A percentile compares a stretch with the other conserved stretches of the same genome.
These are phyloP conservation scores for Pinna nobilis DNA, from an alignment of 1,140 invertebrate genomes.

Conservation along the genomic window DNA sequence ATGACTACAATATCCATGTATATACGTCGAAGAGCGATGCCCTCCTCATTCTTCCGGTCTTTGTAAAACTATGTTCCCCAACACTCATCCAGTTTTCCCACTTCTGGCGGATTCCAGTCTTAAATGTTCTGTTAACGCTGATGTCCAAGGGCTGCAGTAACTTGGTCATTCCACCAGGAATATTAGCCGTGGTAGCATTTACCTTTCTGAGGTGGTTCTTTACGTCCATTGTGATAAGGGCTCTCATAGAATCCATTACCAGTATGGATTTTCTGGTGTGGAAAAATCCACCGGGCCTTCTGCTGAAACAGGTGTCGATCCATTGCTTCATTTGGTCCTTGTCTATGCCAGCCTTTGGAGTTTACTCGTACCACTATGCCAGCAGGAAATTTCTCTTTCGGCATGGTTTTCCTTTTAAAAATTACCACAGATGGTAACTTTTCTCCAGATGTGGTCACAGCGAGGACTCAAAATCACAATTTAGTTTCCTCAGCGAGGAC, in stretches of 20 bases:
- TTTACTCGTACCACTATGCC: conserved; percentile 38
- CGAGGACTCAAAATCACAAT: too few relatives aligned
- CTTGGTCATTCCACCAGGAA: conserved; percentile 55
- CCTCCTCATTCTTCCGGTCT: conserved; percentile 2
- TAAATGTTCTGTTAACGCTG: conserved; percentile 60
- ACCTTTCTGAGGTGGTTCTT: conserved; percentile 2
- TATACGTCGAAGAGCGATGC: conserved; percentile 5
- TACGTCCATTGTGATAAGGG: conserved; percentile 14
- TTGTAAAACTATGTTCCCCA: conserved; percentile 28
- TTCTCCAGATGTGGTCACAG: conserved; percentile 44
- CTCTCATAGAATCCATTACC: conserved; percentile 32
- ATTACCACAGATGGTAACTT: conserved; percentile 62
- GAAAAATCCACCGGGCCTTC: conserved; percentile 28
- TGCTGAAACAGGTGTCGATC: conserved; percentile 24
- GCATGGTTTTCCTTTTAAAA: conserved; percentile 53
- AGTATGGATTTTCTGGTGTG: conserved; percentile 7
- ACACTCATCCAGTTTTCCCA: conserved; percentile 53
- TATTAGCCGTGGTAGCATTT: conserved; percentile 17
- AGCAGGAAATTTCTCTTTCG: conserved; percentile 25
- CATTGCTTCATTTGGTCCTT: conserved; percentile 50
- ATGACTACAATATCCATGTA: conserved; percentile 23
- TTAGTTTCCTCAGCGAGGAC: conserved; percentile 54
- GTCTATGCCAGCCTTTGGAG: conserved; percentile 57
- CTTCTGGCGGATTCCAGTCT: conserved; percentile 43
- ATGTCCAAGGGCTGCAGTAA: conserved; percentile 62